phyloP scores from a whole-genome alignment of 2,113 vertebrate genomes.

The Zosterops pallidus region DNA sequence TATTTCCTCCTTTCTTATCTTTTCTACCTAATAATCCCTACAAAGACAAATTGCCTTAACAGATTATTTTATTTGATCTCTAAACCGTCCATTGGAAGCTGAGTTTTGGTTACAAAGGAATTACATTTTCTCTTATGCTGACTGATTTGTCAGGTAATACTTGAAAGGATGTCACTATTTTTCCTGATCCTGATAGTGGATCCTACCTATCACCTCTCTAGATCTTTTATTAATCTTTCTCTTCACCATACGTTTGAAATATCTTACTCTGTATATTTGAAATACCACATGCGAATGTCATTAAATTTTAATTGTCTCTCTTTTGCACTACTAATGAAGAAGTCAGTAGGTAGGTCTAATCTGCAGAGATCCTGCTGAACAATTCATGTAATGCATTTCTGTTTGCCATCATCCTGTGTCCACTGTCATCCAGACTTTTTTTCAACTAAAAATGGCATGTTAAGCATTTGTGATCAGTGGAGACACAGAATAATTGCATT shows the following conservation, averaged over 20 bases:
- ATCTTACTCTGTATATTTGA: not conserved
- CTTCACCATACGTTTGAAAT: not conserved
- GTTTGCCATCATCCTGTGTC: fast-evolving
- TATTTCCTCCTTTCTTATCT: not conserved
- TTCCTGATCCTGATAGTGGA: not conserved
- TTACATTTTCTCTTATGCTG: not conserved
- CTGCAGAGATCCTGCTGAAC: not conserved
- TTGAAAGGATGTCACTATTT: not conserved
- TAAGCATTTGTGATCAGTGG: not conserved
- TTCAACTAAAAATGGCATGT: not conserved
- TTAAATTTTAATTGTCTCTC: not conserved
- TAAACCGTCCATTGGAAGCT: not conserved
- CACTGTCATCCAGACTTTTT: not conserved
- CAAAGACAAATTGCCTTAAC: not conserved
- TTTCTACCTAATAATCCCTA: not conserved
- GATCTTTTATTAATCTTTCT: not conserved
- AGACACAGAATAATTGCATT: not conserved
- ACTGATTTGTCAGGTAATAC: not conserved
- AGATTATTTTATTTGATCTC: not conserved
- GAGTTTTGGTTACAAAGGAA: not conserved
- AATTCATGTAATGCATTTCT: not conserved
- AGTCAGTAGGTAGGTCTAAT: not conserved
- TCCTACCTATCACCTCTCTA: not conserved
- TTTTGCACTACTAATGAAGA: not conserved
- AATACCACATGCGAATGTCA: not conserved